Evolutionary conservation across 2,797 vertebrate genomes (phyloP), one percentile per base, ranked within the genome.

Genomic region (Chiloscyllium punctatum): DNA sequence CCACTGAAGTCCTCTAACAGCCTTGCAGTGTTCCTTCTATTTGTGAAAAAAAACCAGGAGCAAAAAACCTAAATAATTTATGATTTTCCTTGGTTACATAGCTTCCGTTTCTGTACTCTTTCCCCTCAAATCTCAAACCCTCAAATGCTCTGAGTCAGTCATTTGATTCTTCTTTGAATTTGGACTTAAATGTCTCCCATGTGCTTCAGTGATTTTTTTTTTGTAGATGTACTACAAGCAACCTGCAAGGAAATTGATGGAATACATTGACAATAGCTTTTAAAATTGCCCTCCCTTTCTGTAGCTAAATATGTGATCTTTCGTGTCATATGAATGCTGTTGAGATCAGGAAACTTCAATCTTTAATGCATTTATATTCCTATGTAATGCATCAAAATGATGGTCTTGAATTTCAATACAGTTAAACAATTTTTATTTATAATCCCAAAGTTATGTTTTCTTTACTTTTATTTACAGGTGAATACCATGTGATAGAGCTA

Each of bases 401-500:
- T 77, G 51, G 42, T 2, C 0, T 74, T 4, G n/a, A 2, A 77
- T 77, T 74, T 53, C 69, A 53, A n/a, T 51, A 6, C 2, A 16
- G 42, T 74, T 16, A n/a, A 57, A 18, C 5, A 53, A 11, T 74
- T 95, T 95, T 77, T n/a, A n/a, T 57, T 91, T 94, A 25, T 77
- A 74, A 37, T 25, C 51, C 69, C 33, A 27, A 57, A 94, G 23
- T 94, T 72, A 95, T 30, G 33, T 74, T 94, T 94, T 94, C 23
- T 51, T 95, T 8, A 53, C 30, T 77, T 74, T 77, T 95, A 77
- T 95, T 51, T 95, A 9, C 48, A 95, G 94, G 27, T 95, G 94
- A 95, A 57, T 53, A 42, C 94, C 57, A 51, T 77, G 94, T 95
- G 71, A 74, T 77, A 53, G 48, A 53, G 71, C 69, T 77, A 23